phyloP scores from a whole-genome alignment of 2,888 invertebrate species.

The Cataglyphis cursor region DNA sequence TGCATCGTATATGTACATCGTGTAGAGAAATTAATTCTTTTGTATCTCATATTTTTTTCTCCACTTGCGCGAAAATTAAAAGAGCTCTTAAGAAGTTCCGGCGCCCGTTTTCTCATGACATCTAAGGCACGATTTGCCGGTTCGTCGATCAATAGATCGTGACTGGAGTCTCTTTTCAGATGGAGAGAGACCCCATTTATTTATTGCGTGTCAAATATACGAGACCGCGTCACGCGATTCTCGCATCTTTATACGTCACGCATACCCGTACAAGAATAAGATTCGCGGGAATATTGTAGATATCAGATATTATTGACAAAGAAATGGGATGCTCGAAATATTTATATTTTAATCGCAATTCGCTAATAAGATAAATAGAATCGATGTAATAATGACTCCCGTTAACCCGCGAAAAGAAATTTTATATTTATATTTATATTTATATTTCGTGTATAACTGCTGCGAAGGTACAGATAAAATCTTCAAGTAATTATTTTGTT shows the following conservation, averaged over 20 bases:
- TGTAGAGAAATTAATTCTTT: background rate
- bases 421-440: background rate
- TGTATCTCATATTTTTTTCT: background rate
- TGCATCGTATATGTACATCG: background rate
- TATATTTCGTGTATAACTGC: background rate
- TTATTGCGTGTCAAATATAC: constrained; percentile 58
- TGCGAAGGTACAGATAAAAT: background rate
- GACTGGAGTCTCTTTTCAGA: constrained; percentile 42
- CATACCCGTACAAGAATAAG: constrained; percentile 9
- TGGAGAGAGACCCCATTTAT: constrained; percentile 47
- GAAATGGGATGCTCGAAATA: background rate
- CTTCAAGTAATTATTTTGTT: background rate
- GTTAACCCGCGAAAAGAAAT: background rate
- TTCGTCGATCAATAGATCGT: constrained; percentile 57
- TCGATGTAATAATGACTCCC: background rate
- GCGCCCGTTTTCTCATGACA: background rate
- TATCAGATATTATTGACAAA: constrained; percentile 20
- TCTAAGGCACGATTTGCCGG: constrained; percentile 19
- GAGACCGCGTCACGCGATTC: constrained; percentile 66
- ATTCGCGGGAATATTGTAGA: background rate
- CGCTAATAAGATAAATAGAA: background rate
- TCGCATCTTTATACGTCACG: constrained; percentile 50
- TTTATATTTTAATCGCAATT: background rate
- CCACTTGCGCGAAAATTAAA: constrained; percentile 3
- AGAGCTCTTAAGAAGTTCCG: background rate